Evolutionary conservation across 1,140 invertebrate genomes (phyloP), one percentile per base, ranked within the genome.

Genomic region (Meteorus sp.): DNA sequence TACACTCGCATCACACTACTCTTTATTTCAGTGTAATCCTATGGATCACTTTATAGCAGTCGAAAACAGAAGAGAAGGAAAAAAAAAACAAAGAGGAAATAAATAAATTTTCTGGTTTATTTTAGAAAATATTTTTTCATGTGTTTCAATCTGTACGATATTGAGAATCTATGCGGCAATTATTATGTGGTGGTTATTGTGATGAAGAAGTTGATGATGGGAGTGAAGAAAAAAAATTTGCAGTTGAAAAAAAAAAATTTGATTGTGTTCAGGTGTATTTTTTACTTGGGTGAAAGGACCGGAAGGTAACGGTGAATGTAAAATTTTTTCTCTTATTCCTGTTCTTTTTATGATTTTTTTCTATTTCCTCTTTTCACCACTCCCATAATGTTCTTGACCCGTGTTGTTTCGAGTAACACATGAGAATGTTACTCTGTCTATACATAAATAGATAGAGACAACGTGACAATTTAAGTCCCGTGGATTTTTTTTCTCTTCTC

Each of bases 281-380:
- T 29, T 22, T 57, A 50, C 35, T 45, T 35, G 33, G 47, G 56
- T 57, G 56, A 57, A 57, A 57, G 56, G 45, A 57, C 56, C 56
- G 56, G 56, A 57, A 57, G 47, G 45, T 57, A 50, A 57, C 56
- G 56, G 56, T 57, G 45, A 45, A 57, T 33, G 56, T 48, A 50
- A 48, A n/a, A n/a, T n/a, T n/a, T n/a, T n/a, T n/a, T n/a, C n/a
- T n/a, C n/a, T n/a, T n/a, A n/a, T n/a, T n/a, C n/a, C n/a, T n/a
- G n/a, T n/a, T n/a, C n/a, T n/a, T n/a, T n/a, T n/a, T n/a, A n/a
- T n/a, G n/a, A n/a, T n/a, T n/a, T n/a, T n/a, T n/a, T n/a, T n/a
- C n/a, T n/a, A n/a, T n/a, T n/a, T n/a, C n/a, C n/a, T n/a, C 45
- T 57, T 57, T 50, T 50, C 50, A 50, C 45, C 45, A 50, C 45